Base-by-base conservation (phyloP, 53 echinoderm and acorn worm genomes). In the Paracentrotus lividus region DNA sequence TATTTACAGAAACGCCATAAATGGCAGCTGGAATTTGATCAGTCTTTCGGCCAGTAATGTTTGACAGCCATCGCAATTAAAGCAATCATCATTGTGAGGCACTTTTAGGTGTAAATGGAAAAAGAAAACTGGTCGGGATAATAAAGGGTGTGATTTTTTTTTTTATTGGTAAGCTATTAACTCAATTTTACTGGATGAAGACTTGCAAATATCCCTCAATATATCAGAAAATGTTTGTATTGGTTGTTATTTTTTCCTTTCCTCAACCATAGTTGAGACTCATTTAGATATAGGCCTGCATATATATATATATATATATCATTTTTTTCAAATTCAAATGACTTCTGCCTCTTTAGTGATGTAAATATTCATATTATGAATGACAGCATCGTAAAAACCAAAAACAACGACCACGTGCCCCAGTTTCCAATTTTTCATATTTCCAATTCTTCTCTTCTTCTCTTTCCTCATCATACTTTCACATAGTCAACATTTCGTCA, bases 21-120 rank as follows among this genome's bases (percentile, higher is more conserved):
- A 90, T 90, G 91, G 91, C 91, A 90, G 91, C 91, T 90, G 91
- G 75, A 69, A 90, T 90, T 90, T 90, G 91, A 49, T 57, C 89
- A 89, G 89, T 89, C 12, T 65, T 89, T 89, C 23, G 59, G 60
- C 89, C 44, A 61, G 89, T 89, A 89, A 89, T 89, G 65, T 89
- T 89, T 89, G 89, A 89, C 89, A 89, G 89, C 26, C 59, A n/a
- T 64, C 43, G 65, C 89, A 89, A 89, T 89, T 89, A 89, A 89
- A 81, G 81, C 81, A 81, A 81, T 81, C 81, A 81, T 81, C 81
- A 81, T 81, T n/a, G 81, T 45, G 81, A 45, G 47, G 26, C 81
- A 47, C 81, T 81, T 81, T 81, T 40, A 81, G 81, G 56, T 86
- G 86, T 86, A 86, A 86, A 86, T 86, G 86, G 56, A 10, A 56